Evolutionary conservation across 2,888 invertebrate species (phyloP), one percentile per base, ranked within the genome.

Genomic region (Nasonia oneida): DNA sequence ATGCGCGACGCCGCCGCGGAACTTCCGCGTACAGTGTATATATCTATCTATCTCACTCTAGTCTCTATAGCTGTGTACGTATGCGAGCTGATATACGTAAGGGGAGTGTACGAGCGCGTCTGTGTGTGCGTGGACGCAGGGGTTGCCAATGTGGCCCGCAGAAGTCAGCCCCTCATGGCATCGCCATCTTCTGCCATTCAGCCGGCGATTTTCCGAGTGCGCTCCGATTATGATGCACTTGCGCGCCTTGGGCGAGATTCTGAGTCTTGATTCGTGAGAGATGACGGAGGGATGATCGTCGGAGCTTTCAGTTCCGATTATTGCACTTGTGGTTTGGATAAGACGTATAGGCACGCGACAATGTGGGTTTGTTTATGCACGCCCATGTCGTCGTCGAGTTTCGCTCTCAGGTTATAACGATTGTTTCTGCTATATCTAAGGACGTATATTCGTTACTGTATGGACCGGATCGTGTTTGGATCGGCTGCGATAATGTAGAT

Each of bases 131-230:
- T 61, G 29, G n/a, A 61, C 37, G 37, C n/a, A 42, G 79, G 67
- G 79, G 81, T 42, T 73, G 73, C 73, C 73, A 57, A 71, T 42
- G 77, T 15, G 12, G 37, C 10, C 71, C 57, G 29, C 33, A 67
- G n/a, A 76, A 82, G 67, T 74, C 74, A 75, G 37, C 81, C 37
- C 12, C 67, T 61, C 57, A 23, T 61, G 23, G 12, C 67, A 76
- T 67, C 77, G 83, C 83, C 83, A 83, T 83, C 83, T 83, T 77
- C 50, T 61, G 57, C 37, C 75, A 50, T 64, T 76, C 75, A 50
- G 71, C n/a, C 71, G 57, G 12, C 6, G 10, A 3, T n/a, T 23
- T n/a, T 61, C 57, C 10, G 6, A 18, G 15, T 53, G 53, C 18
- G 18, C 53, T 18, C 18, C 18, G 57, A 61, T n/a, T 61, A 61